Percentiles rank a stretch among this genome's conserved stretches.
These are phyloP conservation scores for Lepus americanus DNA, from an alignment of 2,113 vertebrate genomes.

Conservation along the genomic window DNA sequence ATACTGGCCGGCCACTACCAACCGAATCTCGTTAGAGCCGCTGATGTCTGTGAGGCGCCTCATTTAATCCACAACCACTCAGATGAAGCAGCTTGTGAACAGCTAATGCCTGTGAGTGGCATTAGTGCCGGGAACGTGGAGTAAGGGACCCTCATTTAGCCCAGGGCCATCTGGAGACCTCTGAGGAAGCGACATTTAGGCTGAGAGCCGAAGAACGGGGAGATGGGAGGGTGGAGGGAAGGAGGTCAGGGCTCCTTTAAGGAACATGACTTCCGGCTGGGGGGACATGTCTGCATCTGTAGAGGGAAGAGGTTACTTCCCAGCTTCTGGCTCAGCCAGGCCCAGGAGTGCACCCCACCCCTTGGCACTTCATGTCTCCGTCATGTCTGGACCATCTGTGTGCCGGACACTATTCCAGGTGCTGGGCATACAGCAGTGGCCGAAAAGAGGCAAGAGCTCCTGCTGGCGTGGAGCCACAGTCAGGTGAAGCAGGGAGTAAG, in stretches of 20 bases:
- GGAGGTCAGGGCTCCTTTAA: rapidly evolving
- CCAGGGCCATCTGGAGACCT: background rate
- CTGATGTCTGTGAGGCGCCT: background rate
- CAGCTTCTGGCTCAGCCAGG: background rate
- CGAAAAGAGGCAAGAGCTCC: background rate
- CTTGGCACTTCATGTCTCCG: background rate
- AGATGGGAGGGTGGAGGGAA: background rate
- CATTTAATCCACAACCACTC: background rate
- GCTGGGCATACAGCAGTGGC: background rate
- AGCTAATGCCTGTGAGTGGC: too few relatives aligned
- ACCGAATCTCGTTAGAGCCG: background rate
- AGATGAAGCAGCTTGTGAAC: background rate
- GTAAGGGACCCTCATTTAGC: background rate
- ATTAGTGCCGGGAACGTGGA: background rate
- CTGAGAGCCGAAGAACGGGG: background rate
- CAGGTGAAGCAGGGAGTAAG: background rate
- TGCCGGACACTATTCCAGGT: background rate
- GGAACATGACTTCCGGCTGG: background rate
- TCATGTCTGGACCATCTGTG: background rate
- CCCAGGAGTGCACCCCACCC: background rate
- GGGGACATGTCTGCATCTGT: background rate
- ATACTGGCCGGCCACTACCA: background rate
- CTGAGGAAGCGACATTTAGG: background rate
- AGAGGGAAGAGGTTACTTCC: background rate
- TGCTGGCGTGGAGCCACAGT: background rate